These are phyloP conservation scores for Antheraea yamamai DNA, from an alignment of 2,888 invertebrate genomes.

Conservation along the genomic window DNA sequence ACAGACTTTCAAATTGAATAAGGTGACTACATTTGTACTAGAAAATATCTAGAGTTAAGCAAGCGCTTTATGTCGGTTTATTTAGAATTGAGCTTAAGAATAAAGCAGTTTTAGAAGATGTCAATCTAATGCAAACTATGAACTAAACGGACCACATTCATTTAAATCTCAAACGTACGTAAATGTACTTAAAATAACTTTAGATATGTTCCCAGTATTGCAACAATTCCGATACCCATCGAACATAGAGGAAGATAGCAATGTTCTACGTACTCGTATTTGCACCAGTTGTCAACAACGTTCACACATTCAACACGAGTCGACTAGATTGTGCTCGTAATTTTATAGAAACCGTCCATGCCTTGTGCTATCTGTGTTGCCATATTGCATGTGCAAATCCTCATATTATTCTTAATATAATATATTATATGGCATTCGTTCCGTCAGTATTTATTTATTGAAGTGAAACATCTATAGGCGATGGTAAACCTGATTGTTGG, in stretches of 20 bases:
- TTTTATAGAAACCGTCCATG: slow-evolving; percentile 45
- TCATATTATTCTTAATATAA: not conserved
- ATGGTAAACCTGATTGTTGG: too few species aligned
- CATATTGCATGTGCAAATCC: not conserved
- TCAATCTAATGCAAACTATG: not conserved
- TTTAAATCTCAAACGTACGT: not conserved
- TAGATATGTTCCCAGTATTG: not conserved
- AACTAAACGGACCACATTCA: not conserved
- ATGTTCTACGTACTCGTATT: slow-evolving; percentile 8
- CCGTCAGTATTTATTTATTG: too few species aligned
- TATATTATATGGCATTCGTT: not conserved
- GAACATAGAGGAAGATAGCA: not conserved
- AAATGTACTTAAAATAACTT: not conserved
- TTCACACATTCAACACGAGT: slow-evolving; percentile 33
- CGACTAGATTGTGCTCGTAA: slow-evolving; percentile 48
- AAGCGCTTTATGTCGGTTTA: not conserved
- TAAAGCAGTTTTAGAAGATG: not conserved
- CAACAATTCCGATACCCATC: not conserved
- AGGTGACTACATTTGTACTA: not conserved
- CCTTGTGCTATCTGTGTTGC: not conserved
- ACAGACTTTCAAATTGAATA: not conserved
- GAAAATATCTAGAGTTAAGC: not conserved
- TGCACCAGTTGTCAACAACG: slow-evolving; percentile 33
- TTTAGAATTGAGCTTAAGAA: not conserved
- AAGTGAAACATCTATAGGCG: too few species aligned